phyloP scores from a whole-genome alignment of 2,113 vertebrate species.

The Oenanthe melanoleuca region DNA sequence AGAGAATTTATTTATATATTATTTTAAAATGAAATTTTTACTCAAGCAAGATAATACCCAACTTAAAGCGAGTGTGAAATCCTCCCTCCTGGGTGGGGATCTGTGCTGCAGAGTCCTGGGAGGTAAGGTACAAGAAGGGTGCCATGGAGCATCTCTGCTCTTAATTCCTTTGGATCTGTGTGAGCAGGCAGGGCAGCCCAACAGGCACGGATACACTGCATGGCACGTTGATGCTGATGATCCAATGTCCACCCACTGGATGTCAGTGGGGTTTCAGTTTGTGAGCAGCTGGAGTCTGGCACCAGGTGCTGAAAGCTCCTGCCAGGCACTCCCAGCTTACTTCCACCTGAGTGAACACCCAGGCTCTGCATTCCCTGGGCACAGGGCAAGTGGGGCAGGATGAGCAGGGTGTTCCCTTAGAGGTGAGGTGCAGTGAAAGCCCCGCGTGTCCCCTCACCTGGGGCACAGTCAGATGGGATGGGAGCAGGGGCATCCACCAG shows the following conservation, averaged over 20 bases:
- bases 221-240: neutral
- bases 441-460: fast-evolving
- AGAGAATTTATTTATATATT: neutral
- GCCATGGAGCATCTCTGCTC: neutral
- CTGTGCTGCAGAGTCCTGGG: neutral
- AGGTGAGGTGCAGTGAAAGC: neutral
- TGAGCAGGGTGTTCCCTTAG: neutral
- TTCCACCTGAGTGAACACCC: neutral
- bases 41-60: neutral
- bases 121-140: neutral
- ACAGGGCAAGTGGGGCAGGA: neutral
- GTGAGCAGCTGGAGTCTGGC: neutral
- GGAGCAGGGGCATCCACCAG: neutral
- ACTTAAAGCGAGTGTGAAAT: neutral
- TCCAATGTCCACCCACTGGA: fast-evolving
- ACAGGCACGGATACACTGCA: fast-evolving
- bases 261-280: neutral
- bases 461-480: fast-evolving
- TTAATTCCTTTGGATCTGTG: neutral
- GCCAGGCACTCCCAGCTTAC: neutral
- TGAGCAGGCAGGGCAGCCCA: neutral
- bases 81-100: neutral
- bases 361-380: fast-evolving
- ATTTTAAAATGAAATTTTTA: neutral
- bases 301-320: neutral